Percentiles rank a stretch among this genome's conserved stretches.
Evolutionary conservation across 23 tunicate genomes (phyloP).

Genomic region (Diplosoma virens): DNA sequence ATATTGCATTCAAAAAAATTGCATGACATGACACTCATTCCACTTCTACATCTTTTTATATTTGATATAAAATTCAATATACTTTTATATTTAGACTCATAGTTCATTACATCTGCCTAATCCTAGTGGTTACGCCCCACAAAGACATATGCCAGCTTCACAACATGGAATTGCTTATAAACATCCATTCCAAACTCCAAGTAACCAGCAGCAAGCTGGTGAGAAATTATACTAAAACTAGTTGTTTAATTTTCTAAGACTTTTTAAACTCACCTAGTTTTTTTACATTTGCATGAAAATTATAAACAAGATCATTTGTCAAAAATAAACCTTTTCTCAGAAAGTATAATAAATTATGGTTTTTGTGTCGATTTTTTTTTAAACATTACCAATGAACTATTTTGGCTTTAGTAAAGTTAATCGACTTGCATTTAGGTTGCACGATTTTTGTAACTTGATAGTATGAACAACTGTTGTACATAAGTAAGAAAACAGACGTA

Average conservation of each 20-base stretch:
- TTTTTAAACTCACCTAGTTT: not conserved
- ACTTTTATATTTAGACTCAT: conserved; percentile 16
- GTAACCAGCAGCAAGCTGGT: not conserved
- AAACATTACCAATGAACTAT: too few relatives aligned
- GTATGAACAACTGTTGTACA: too few relatives aligned
- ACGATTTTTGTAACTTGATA: too few relatives aligned
- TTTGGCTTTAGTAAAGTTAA: too few relatives aligned
- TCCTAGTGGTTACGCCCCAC: conserved; percentile 72
- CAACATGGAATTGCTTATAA: conserved; percentile 44
- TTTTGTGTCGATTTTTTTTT: too few relatives aligned
- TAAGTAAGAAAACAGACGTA: too few relatives aligned
- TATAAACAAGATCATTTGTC: too few relatives aligned
- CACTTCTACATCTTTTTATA: not conserved
- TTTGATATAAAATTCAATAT: not conserved
- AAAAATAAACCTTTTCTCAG: not conserved
- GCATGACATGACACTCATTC: not conserved
- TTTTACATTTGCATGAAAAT: not conserved
- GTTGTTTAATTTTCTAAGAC: not conserved
- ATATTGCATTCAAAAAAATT: too few relatives aligned
- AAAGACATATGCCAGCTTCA: conserved; percentile 12
- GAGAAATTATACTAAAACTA: not conserved
- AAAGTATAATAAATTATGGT: too few relatives aligned
- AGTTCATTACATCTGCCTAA: conserved; percentile 68
- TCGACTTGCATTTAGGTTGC: too few relatives aligned
- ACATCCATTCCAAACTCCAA: conserved; percentile 30